Base-by-base conservation (phyloP, 1,140 invertebrate genomes). In the Amyelois transitella region DNA sequence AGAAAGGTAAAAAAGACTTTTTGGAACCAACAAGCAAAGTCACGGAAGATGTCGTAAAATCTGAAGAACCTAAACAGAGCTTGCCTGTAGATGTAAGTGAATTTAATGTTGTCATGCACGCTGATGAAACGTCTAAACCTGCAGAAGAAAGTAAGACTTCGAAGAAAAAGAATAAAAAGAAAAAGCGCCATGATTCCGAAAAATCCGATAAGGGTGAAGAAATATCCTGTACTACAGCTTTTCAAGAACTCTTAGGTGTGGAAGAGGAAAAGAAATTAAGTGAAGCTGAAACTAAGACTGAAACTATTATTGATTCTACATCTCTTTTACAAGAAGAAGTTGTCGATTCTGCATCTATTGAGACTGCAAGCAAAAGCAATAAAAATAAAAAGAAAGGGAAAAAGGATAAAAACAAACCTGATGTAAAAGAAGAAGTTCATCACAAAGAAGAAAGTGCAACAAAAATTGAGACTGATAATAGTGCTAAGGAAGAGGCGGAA, bases 151-250 rank as follows among this genome's bases (percentile, higher is more conserved):
- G 51, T 18, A 69, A 63, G 49, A 22, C 49, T 12, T 24, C 58
- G 14, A 86, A 78, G 52, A 88, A 86, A 66, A 80, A 88, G 32
- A 83, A 77, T 55, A 88, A 83, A 56, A 86, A 79, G 58, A 86
- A 84, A 52, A 80, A 76, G 50, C 64, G 72, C 28, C 64, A 64
- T 55, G 82, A 86, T 57, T 83, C 79, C 18, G 77, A 83, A 55
- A 76, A 66, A 69, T 77, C 71, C 18, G 81, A 82, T 5, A 70
- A 75, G 53, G 51, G 52, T n/a, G 72, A 69, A 43, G 76, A 82
- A 18, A 18, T 70, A 18, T 51, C 66, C 12, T 83, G 73, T 62
- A 81, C 71, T 21, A 32, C 72, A 10, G 78, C 75, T 21, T 85
- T 82, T 60, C 64, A 84, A 62, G 60, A 76, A 49, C 47, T 84